phyloP scores from a whole-genome alignment of 2,888 invertebrate species.

The Dorcus parallelipipedus region DNA sequence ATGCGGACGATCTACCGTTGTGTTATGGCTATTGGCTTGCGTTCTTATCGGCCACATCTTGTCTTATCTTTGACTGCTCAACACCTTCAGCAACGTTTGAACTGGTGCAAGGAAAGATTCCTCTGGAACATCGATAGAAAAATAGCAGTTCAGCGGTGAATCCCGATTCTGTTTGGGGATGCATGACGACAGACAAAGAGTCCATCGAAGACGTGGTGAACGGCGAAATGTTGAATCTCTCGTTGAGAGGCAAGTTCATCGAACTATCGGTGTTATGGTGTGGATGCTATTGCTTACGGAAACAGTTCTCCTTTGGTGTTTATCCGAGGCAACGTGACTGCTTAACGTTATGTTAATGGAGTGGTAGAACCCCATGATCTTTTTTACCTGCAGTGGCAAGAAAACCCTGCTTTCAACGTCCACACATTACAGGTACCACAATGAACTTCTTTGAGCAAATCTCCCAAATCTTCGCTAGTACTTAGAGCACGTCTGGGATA shows the following conservation, averaged over 20 bases:
- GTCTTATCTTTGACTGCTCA: not conserved
- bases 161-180: slow-evolving; percentile 5
- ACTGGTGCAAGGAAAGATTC: not conserved
- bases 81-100: not conserved
- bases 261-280: not conserved
- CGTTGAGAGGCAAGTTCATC: not conserved
- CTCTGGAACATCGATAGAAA: not conserved
- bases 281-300: not conserved
- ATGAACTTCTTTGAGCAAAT: slow-evolving; percentile 1
- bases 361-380: slow-evolving; percentile 1
- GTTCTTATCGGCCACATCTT: not conserved
- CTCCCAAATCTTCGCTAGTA: slow-evolving; percentile 4
- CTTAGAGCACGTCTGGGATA: no score
- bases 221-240: not conserved
- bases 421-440: not conserved
- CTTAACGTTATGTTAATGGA: not conserved
- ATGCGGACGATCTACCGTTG: not conserved
- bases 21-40: not conserved
- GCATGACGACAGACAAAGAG: slow-evolving; percentile 2
- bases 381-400: not conserved
- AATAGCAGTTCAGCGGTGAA: not conserved
- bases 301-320: not conserved
- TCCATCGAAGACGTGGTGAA: not conserved
- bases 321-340: slow-evolving; percentile 5
- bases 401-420: not conserved